Conservation (phyloP, 1,140 invertebrate genomes). For the Ceratosolen solmsi region DNA sequence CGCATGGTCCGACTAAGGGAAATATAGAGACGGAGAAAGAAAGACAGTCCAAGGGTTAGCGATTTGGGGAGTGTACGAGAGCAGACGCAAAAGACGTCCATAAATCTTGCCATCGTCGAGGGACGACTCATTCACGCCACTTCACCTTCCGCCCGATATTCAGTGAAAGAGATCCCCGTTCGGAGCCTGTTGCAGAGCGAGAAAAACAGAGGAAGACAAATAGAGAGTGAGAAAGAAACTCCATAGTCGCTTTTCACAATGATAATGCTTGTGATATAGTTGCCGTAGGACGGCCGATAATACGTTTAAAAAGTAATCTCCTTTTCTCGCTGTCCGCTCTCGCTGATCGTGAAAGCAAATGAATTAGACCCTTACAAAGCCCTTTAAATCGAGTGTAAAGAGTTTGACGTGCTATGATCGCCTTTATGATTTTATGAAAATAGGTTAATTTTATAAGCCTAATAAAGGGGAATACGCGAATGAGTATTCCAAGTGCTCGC, state of each 20-base stretch:
- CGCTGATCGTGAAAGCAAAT: background rate
- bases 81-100: conserved; percentile 56
- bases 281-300: conserved; percentile 23
- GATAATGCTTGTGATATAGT: conserved; percentile 47
- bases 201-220: too few relatives aligned
- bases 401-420: background rate
- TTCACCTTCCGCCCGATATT: conserved; percentile 64
- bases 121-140: conserved; percentile 69
- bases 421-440: too few relatives aligned
- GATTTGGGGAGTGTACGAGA: conserved; percentile 24
- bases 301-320: conserved; percentile 8
- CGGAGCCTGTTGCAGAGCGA: background rate
- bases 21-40: background rate
- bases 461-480: too few relatives aligned
- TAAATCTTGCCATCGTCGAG: conserved; percentile 69
- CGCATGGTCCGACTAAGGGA: conserved; percentile 28
- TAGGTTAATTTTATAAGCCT: background rate
- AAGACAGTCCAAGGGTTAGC: conserved; percentile 64
- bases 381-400: background rate
- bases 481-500: too few relatives aligned
- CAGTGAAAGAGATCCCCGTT: conserved; percentile 44
- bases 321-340: background rate
- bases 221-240: background rate
- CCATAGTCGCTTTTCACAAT: conserved; percentile 35
- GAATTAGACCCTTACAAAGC: conserved; percentile 1